A percentile compares a stretch with the other conserved stretches of the same genome.
These are phyloP conservation scores for Macroglossus sobrinus DNA, from an alignment of 2,113 vertebrate species.

Conservation along the genomic window DNA sequence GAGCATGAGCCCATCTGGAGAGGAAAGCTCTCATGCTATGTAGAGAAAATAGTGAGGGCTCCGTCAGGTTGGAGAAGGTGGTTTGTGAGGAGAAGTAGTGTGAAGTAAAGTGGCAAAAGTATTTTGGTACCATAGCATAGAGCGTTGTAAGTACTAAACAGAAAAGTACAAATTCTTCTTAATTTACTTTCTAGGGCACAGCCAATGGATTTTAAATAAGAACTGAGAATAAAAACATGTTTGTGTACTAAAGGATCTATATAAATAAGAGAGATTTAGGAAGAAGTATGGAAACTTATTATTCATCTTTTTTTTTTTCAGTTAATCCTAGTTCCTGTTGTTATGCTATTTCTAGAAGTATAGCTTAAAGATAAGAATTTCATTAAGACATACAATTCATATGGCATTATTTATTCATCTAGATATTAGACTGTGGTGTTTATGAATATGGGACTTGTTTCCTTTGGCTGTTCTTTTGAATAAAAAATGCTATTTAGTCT, in stretches of 20 bases:
- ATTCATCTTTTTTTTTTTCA: constrained; percentile 5
- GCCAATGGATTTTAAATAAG: not conserved
- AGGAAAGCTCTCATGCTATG: not conserved
- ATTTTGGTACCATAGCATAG: not conserved
- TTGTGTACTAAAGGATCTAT: not conserved
- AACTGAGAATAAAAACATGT: not conserved
- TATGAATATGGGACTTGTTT: not conserved
- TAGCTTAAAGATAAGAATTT: constrained; percentile 35
- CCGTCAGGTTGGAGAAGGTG: not conserved
- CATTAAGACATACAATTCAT: not conserved
- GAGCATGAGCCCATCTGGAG: not conserved
- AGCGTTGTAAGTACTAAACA: not conserved
- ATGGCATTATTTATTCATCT: not conserved
- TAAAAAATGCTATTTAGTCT: not conserved
- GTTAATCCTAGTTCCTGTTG: constrained; percentile 9
- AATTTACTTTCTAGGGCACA: not conserved
- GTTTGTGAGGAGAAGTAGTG: not conserved
- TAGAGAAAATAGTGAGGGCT: not conserved
- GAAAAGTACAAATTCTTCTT: not conserved
- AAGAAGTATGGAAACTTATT: not conserved
- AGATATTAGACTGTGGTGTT: not conserved
- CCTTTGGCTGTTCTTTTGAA: not conserved
- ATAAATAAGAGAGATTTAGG: not conserved
- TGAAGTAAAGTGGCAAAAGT: not conserved
- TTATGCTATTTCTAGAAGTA: not conserved